Base-by-base conservation (phyloP, 2,888 invertebrate species). In the Xanthia togata region DNA sequence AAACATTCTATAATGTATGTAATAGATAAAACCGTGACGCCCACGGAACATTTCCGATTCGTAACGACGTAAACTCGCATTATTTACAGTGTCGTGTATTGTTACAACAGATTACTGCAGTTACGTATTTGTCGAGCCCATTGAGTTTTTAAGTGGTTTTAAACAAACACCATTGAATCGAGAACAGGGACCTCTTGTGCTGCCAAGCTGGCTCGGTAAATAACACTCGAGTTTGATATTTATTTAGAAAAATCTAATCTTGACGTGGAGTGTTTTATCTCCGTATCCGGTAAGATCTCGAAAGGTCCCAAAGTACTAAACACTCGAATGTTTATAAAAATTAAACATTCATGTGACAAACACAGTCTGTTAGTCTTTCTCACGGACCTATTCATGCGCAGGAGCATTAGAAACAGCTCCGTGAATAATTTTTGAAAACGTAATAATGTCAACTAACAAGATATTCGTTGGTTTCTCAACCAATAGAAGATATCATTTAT, bases 81-180 rank as follows among this genome's bases (percentile, higher is more conserved):
- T 87, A 85, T 87, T 87, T 86, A 87, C 89, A 82, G 84, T 85
- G 82, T 92, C 90, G 83, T 93, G 93, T 92, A 93, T 93, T 93
- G 94, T 95, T 93, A 90, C 90, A 90, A 91, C 89, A 93, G 93
- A 94, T 94, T 94, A 95, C 93, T 91, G 90, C 90, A 92, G 90
- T 90, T 89, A 92, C 92, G 89, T 93, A 90, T 94, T 94, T 94
- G 93, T 91, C 87, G 89, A 91, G 88, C 91, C 92, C 92, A 93
- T 96, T 93, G 91, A 94, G 91, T 89, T 88, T 91, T 90, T 93
- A 95, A 95, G 95, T 88, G 88, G 95, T 94, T 95, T 94, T 93
- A 93, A 94, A 95, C 95, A 95, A 95, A 95, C 94, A 95, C 85
- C 91, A 93, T 94, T 93, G 93, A 93, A 93, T 84, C 81, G 91